These are phyloP conservation scores for Dasyurus viverrinus DNA, from an alignment of 2,113 vertebrate genomes.

Conservation along the genomic window DNA sequence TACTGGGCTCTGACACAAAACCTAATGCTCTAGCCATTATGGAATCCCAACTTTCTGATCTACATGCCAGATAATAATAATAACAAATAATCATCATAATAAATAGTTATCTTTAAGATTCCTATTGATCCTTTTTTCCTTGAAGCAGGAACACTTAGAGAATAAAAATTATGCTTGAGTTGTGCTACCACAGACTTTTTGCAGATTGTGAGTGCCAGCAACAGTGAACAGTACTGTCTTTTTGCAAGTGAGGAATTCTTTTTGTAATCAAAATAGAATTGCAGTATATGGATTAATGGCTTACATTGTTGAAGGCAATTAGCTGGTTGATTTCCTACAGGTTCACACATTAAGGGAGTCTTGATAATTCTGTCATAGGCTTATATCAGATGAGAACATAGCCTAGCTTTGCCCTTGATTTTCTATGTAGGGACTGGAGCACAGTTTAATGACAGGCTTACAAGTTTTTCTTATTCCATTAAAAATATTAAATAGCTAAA, in stretches of 20 bases:
- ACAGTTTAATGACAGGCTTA: neutral
- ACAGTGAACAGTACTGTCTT: conserved; percentile 2
- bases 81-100: neutral
- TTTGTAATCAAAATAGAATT: conserved; percentile 64
- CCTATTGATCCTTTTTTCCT: neutral
- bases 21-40: neutral
- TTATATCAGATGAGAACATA: conserved; percentile 53
- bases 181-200: neutral
- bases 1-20: neutral
- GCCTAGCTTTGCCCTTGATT: conserved; percentile 61
- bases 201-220: neutral
- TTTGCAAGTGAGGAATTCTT: conserved; percentile 46
- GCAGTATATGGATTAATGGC: conserved; percentile 68
- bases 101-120: neutral
- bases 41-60: neutral
- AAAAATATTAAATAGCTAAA: neutral
- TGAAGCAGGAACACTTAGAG: neutral
- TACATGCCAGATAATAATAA: neutral
- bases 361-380: conserved; percentile 53
- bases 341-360: conserved; percentile 65
- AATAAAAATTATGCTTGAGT: neutral
- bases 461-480: neutral
- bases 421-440: conserved; percentile 20
- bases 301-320: conserved; percentile 70
- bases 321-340: conserved; percentile 67